Base-by-base conservation (phyloP, 2,888 invertebrate species). In the Adelphocoris suturalis region DNA sequence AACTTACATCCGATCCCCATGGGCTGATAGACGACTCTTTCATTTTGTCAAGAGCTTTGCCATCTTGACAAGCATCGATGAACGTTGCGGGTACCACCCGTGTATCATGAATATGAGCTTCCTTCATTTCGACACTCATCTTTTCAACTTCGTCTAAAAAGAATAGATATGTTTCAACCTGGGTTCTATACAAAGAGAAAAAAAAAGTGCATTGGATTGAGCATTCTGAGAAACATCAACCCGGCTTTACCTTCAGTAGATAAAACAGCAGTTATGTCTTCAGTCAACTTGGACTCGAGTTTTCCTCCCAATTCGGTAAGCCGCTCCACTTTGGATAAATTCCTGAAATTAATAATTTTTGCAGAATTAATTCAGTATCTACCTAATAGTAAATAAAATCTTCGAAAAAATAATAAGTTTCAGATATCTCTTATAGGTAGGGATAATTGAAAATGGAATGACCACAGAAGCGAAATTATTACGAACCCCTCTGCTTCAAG, bases 41-140 rank as follows among this genome's bases (percentile, higher is more conserved):
- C 2, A 97, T 93, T 75, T 96, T 94, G 46, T 95, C 94, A 0
- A 96, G 95, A 0, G 94, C 94, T 92, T 96, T 95, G n/a, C 93
- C 93, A 37, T 91, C 91, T 37, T 94, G 94, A 87, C 95, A 94
- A 23, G 95, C 95, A 91, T 95, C 94, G 0, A 98, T 93, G 93
- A 96, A 97, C 76, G 96, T 95, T 92, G 96, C 95, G 12, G 97
- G 95, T 0, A 99, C 96, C 2, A 99, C 96, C 93, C 97, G 97
- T 92, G 99, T 95, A 91, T 96, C 96, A 9, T 94, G 93, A 0
- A 94, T 94, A 93, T 96, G 94, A 0, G 96, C 97, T 90, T 96
- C 95, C 28, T 94, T 92, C 93, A 98, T 96, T 91, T 95, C 95
- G 27, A 94, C 94, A 2, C 94, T 93, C 94, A 95, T 95, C 92